Conservation (phyloP, 2,797 vertebrate genomes). For the Nannoperca obscura region DNA sequence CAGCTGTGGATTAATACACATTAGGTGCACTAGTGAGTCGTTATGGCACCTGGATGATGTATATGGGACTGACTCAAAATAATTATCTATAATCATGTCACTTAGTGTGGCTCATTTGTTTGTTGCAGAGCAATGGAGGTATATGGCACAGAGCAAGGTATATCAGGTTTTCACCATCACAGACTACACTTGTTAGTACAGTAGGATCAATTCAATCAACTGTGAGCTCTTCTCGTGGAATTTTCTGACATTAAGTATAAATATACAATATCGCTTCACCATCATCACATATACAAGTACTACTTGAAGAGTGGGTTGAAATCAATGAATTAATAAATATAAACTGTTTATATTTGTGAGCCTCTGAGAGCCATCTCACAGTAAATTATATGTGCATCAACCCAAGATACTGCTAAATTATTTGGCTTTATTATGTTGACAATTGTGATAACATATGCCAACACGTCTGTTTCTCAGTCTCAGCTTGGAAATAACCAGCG, state of each 20-base stretch:
- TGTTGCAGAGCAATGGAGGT: not conserved
- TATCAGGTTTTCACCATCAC: not conserved
- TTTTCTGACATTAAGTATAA: not conserved
- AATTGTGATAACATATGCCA: not conserved
- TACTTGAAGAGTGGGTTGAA: not conserved
- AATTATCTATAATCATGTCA: not conserved
- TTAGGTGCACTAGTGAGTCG: not conserved
- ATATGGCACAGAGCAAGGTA: not conserved
- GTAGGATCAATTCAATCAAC: not conserved
- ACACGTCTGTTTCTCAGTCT: conserved; percentile 8
- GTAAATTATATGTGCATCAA: not conserved
- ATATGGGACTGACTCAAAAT: not conserved
- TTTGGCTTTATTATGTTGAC: not conserved
- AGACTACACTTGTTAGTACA: not conserved
- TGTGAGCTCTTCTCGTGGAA: not conserved
- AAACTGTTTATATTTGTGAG: not conserved
- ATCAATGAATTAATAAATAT: not conserved
- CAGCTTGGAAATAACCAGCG: conserved; percentile 11
- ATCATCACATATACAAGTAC: not conserved
- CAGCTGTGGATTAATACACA: not conserved
- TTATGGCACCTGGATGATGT: not conserved
- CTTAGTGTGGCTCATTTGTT: not conserved
- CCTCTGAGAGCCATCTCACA: not conserved
- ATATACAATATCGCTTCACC: not conserved
- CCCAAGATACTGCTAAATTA: not conserved